phyloP scores from a whole-genome alignment of 2,888 invertebrate genomes.

The Argynnis bischoffii region DNA sequence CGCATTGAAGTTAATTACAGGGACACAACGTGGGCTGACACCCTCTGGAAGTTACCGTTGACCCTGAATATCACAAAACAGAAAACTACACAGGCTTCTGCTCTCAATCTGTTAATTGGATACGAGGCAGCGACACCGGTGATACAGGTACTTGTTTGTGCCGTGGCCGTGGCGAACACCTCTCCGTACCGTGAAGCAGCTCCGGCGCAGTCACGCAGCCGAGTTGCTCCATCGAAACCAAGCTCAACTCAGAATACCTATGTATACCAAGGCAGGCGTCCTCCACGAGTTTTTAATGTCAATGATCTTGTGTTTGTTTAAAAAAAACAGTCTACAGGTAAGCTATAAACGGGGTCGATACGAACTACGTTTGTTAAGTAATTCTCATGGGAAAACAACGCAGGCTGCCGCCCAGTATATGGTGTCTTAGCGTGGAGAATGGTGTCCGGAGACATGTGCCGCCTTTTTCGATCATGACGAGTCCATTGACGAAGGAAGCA shows the following conservation, averaged over 20 bases:
- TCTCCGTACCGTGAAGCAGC: conserved; percentile 26
- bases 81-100: conserved; percentile 32
- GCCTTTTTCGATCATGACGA: conserved; percentile 29
- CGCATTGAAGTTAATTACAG: conserved; percentile 27
- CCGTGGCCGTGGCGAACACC: conserved; percentile 27
- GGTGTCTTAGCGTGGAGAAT: conserved; percentile 39
- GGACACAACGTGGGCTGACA: conserved; percentile 25
- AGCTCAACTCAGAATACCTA: conserved; percentile 22
- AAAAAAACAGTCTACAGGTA: conserved; percentile 40
- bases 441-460: conserved; percentile 32
- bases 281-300: conserved; percentile 22
- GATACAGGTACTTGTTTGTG: conserved; percentile 31
- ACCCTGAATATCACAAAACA: conserved; percentile 34
- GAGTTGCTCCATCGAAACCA: conserved; percentile 18
- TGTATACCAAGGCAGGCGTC: conserved; percentile 18
- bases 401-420: conserved; percentile 39
- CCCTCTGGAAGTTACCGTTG: conserved; percentile 33
- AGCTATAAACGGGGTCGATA: conserved; percentile 37
- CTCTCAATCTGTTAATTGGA: conserved; percentile 34
- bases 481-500: neutral
- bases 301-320: conserved; percentile 38
- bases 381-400: conserved; percentile 35
- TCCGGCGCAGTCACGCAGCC: conserved; percentile 7
- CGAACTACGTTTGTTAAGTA: conserved; percentile 32
- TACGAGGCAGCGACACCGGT: conserved; percentile 34